Percentiles rank a stretch among this genome's conserved stretches.
These are phyloP conservation scores for Mesochorus sp. DNA, from an alignment of 2,888 invertebrate genomes.

Conservation along the genomic window DNA sequence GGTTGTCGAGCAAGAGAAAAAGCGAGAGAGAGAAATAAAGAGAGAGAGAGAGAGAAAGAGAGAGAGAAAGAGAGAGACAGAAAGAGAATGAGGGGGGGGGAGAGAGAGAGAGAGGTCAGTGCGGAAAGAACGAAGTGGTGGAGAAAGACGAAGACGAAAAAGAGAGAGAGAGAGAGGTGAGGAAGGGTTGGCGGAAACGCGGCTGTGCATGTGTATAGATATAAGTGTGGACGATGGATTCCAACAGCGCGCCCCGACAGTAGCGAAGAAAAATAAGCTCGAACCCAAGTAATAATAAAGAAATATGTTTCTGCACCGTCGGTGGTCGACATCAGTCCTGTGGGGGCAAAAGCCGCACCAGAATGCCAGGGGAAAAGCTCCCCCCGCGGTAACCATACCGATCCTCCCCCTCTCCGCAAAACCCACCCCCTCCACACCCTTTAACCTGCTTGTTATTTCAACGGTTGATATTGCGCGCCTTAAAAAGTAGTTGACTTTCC, in stretches of 20 bases:
- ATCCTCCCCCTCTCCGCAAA: constrained; percentile 23
- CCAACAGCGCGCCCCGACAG: constrained; percentile 69
- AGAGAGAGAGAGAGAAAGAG: constrained; percentile 34
- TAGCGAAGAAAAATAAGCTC: constrained; percentile 80
- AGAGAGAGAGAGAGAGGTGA: constrained; percentile 15
- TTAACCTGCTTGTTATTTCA: no score
- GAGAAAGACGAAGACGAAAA: no score
- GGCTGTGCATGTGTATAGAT: constrained; percentile 14
- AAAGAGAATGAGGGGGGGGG: constrained; percentile 49
- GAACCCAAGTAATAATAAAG: constrained; percentile 81
- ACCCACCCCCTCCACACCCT: no score
- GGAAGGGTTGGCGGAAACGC: constrained; percentile 42
- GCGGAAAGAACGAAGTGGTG: constrained; percentile 13
- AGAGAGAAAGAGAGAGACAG: neutral
- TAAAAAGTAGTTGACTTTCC: no score
- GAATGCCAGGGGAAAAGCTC: constrained; percentile 30
- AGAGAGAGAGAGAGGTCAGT: constrained; percentile 4
- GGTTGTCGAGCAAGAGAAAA: constrained; percentile 57
- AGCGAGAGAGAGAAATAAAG: constrained; percentile 47
- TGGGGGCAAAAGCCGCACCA: constrained; percentile 28
- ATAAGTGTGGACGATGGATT: constrained; percentile 71
- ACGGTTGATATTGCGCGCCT: no score
- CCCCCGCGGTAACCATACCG: neutral
- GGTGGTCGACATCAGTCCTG: constrained; percentile 68
- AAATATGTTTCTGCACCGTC: constrained; percentile 81